A percentile compares a stretch with the other conserved stretches of the same genome.
Conservation (phyloP, 2,797 vertebrate genomes). For the Capromys pilorides region DNA sequence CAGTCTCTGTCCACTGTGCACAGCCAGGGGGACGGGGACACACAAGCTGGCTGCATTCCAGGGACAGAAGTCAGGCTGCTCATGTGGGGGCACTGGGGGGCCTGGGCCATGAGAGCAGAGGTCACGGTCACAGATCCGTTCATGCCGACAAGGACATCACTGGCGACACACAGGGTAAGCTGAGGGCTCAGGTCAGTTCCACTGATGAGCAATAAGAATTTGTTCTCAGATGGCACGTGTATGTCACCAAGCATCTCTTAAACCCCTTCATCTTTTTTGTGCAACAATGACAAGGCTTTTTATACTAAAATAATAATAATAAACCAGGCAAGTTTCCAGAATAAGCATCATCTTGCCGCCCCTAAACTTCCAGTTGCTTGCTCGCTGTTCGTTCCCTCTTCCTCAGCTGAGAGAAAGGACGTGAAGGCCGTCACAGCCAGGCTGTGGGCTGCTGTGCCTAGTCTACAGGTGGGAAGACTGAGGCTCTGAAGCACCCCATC, state of each 20-base stretch:
- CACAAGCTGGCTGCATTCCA: background rate
- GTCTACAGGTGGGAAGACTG: background rate
- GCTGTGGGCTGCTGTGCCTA: background rate
- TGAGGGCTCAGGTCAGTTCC: rapidly evolving
- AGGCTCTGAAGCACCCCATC: background rate
- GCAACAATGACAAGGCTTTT: background rate
- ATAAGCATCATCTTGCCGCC: background rate
- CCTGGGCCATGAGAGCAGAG: rapidly evolving
- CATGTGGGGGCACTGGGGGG: rapidly evolving
- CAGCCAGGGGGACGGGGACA: background rate
- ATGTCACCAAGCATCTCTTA: background rate
- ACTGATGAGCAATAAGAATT: too few species aligned
- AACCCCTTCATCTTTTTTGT: background rate
- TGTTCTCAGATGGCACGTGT: rapidly evolving
- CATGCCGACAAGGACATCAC: background rate
- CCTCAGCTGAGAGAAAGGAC: background rate
- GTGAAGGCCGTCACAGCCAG: background rate
- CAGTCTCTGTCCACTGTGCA: rapidly evolving
- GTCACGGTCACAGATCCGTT: rapidly evolving
- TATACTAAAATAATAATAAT: background rate
- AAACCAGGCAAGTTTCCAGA: background rate
- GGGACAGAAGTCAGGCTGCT: background rate
- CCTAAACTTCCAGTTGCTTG: background rate
- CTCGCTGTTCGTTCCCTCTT: background rate
- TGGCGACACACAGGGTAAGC: rapidly evolving